Conservation (phyloP, 2,113 vertebrate species). For the Eclectus roratus region DNA sequence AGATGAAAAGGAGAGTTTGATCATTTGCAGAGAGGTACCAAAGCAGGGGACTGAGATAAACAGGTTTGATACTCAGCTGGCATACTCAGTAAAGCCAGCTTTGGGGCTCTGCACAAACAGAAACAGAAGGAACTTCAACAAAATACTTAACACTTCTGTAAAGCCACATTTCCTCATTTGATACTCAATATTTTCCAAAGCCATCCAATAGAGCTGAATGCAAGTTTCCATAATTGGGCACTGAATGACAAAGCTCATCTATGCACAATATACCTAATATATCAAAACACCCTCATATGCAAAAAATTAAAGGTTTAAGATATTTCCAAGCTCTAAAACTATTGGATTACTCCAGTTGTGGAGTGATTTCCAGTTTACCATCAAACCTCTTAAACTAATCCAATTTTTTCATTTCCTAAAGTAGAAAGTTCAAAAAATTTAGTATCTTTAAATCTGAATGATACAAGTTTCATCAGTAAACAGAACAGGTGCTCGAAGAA, state of each 20-base stretch:
- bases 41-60: neutral
- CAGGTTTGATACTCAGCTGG: accelerated
- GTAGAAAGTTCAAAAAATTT: neutral
- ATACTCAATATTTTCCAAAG: neutral
- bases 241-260: neutral
- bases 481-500: neutral
- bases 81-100: neutral
- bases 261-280: neutral
- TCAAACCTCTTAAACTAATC: neutral
- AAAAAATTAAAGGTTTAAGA: neutral
- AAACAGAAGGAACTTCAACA: neutral
- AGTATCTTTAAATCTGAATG: neutral
- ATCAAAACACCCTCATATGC: neutral
- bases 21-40: neutral
- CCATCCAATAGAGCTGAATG: neutral
- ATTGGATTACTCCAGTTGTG: accelerated
- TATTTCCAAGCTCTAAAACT: neutral
- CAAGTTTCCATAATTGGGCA: neutral
- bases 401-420: neutral
- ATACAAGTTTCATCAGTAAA: neutral
- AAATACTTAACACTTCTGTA: neutral
- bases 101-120: neutral
- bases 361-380: neutral
- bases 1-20: neutral
- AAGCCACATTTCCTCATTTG: neutral